Evolutionary conservation across 2,113 vertebrate species (phyloP).

Genomic region (Actenoides lindsayi): DNA sequence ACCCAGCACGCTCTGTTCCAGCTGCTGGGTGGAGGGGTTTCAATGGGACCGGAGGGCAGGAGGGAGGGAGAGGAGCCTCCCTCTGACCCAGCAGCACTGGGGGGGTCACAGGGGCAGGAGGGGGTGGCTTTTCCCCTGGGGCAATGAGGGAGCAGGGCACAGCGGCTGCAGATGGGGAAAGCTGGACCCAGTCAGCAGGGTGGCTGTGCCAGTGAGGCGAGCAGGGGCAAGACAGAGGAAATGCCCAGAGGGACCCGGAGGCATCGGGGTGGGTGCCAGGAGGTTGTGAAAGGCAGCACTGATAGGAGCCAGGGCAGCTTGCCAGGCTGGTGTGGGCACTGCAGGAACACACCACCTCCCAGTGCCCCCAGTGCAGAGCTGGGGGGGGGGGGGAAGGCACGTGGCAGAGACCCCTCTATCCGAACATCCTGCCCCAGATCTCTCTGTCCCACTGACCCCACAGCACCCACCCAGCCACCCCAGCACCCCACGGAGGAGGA

Average conservation of each 20-base stretch:
- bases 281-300: background rate
- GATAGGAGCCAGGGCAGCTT: background rate
- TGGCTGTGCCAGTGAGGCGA: background rate
- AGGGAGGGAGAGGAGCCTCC: background rate
- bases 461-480: background rate
- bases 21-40: background rate
- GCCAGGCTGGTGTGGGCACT: background rate
- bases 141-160: rapidly evolving
- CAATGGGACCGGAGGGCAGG: background rate
- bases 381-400: background rate
- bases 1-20: background rate
- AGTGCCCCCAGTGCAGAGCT: background rate
- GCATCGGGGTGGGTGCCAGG: background rate
- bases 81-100: rapidly evolving
- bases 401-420: rapidly evolving
- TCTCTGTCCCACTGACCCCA: background rate
- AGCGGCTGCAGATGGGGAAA: background rate
- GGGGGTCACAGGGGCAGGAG: rapidly evolving
- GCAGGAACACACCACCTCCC: background rate
- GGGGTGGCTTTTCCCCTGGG: background rate
- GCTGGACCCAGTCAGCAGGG: background rate
- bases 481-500: background rate
- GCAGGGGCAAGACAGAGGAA: background rate
- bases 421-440: background rate
- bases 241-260: background rate